Evolutionary conservation across 2,797 vertebrate species (phyloP).

Genomic region (Kryptolebias ocellatus): DNA sequence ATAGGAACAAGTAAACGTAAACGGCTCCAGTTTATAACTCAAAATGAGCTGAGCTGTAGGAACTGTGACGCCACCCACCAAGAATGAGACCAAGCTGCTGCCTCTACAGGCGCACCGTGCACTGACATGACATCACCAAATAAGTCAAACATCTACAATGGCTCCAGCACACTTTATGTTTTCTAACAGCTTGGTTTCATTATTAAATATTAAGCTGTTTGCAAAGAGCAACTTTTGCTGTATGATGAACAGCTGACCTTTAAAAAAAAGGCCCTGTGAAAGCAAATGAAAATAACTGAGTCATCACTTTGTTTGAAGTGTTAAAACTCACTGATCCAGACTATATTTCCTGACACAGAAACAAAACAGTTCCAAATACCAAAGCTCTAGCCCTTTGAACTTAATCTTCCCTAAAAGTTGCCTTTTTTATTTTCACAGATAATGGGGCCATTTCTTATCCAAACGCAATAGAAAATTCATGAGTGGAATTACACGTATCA

Average conservation of each 20-base stretch:
- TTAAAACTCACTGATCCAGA: conserved; percentile 17
- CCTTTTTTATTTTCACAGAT: conserved; percentile 30
- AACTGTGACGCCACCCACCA: background rate
- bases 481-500: conserved; percentile 31
- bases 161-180: background rate
- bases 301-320: conserved; percentile 10
- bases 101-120: background rate
- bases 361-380: conserved; percentile 7
- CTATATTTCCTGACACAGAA: conserved; percentile 18
- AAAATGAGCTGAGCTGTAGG: background rate
- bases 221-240: background rate
- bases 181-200: background rate
- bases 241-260: conserved; percentile 9
- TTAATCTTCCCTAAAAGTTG: conserved; percentile 26
- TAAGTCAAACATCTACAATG: background rate
- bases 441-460: conserved; percentile 37
- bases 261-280: background rate
- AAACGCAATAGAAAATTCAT: conserved; percentile 23
- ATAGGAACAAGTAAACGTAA: background rate
- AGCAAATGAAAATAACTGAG: background rate
- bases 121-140: background rate
- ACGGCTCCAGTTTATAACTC: background rate
- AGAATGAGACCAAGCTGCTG: background rate
- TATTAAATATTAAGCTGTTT: background rate
- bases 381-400: conserved; percentile 26